Evolutionary conservation across 2,797 vertebrate genomes (phyloP).

Genomic region (Botia almorhae): DNA sequence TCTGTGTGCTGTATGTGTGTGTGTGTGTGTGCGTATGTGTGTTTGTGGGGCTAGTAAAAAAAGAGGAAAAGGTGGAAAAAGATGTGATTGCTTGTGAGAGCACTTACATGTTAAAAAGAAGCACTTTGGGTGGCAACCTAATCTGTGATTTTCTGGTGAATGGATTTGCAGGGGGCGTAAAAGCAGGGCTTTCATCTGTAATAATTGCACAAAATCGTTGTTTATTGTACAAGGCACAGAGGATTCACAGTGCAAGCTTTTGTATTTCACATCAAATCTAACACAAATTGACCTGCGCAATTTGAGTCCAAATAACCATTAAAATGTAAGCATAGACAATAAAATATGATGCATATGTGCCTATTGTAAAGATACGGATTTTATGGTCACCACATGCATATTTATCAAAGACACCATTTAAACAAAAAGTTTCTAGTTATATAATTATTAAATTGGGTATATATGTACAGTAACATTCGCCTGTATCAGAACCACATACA

Average conservation of each 20-base stretch:
- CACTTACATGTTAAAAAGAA: slow-evolving; percentile 13
- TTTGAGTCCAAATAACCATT: not conserved
- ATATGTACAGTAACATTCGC: not conserved
- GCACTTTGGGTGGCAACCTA: slow-evolving; percentile 27
- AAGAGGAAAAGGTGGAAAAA: slow-evolving; percentile 11
- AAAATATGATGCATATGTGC: too few species aligned
- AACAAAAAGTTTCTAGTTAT: not conserved
- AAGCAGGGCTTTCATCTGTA: not conserved
- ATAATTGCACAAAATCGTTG: not conserved
- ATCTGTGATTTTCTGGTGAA: slow-evolving; percentile 41
- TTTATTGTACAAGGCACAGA: not conserved
- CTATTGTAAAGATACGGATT: not conserved
- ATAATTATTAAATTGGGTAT: slow-evolving; percentile 1
- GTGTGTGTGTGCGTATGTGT: too few species aligned
- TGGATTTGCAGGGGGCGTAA: slow-evolving; percentile 18
- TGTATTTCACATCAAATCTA: not conserved
- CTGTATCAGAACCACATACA: not conserved
- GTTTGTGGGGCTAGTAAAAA: not conserved
- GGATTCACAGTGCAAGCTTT: not conserved
- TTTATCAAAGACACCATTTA: not conserved
- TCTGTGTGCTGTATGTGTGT: not conserved
- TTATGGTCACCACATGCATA: not conserved
- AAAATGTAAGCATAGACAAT: not conserved
- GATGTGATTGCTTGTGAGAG: not conserved
- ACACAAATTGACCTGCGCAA: not conserved